Percentiles rank a stretch among this genome's conserved stretches.
Conservation (phyloP, 1,140 invertebrate species). For the Galleria mellonella region DNA sequence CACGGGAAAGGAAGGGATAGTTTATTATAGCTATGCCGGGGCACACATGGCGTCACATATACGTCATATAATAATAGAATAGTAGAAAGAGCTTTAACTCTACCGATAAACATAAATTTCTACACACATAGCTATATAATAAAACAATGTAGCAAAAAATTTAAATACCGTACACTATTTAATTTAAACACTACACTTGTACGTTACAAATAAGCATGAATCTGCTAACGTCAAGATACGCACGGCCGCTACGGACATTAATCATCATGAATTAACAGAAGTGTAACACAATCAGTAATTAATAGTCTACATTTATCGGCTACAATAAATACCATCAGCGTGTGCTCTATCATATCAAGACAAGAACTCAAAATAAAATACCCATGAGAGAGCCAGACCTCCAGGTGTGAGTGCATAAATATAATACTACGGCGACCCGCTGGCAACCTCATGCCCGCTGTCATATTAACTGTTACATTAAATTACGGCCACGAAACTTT, state of each 20-base stretch:
- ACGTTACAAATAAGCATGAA: too few relatives aligned
- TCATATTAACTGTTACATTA: slow-evolving; percentile 75
- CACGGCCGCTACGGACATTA: slow-evolving; percentile 21
- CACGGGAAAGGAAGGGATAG: too few relatives aligned
- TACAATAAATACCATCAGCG: slow-evolving; percentile 52
- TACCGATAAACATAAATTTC: too few relatives aligned
- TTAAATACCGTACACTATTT: too few relatives aligned
- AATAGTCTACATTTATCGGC: slow-evolving; percentile 62
- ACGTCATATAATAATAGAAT: too few relatives aligned
- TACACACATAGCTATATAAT: too few relatives aligned
- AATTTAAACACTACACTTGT: too few relatives aligned
- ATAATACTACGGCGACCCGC: slow-evolving; percentile 63
- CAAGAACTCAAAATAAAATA: slow-evolving; percentile 59
- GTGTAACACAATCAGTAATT: slow-evolving; percentile 64
- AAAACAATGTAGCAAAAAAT: too few relatives aligned
- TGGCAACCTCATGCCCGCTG: slow-evolving; percentile 67
- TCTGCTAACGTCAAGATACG: too few relatives aligned
- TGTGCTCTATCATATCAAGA: slow-evolving; percentile 51
- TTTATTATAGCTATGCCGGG: too few relatives aligned
- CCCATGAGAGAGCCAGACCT: slow-evolving; percentile 44
- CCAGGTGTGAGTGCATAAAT: slow-evolving; percentile 71
- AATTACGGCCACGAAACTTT: slow-evolving; percentile 64
- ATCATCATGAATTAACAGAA: slow-evolving; percentile 64
- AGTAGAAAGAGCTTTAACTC: too few relatives aligned
- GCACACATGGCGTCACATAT: too few relatives aligned